These are phyloP conservation scores for Chaetophractus vellerosus DNA, from an alignment of 2,797 vertebrate genomes.

Conservation along the genomic window DNA sequence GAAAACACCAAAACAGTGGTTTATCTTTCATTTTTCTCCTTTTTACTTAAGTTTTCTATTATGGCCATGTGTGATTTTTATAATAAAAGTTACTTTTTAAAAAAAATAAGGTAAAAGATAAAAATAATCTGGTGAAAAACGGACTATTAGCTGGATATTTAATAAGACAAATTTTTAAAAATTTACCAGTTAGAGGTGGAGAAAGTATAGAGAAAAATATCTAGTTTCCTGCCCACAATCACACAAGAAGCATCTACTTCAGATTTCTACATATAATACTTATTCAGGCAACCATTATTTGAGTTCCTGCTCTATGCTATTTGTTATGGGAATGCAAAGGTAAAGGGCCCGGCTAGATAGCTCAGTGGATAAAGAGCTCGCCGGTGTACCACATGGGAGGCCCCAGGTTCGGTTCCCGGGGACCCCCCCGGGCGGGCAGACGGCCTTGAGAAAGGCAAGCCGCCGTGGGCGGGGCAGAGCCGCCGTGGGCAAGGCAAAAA, in stretches of 20 bases:
- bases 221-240: slow-evolving; percentile 33
- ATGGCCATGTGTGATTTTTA: slow-evolving; percentile 34
- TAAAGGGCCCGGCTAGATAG: too few species aligned
- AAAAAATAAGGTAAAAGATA: slow-evolving; percentile 49
- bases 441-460: too few species aligned
- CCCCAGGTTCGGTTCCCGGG: too few species aligned
- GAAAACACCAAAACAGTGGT: slow-evolving; percentile 52
- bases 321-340: slow-evolving; percentile 44
- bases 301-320: slow-evolving; percentile 33
- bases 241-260: slow-evolving; percentile 48
- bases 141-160: slow-evolving; percentile 38
- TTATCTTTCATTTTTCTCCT: neutral
- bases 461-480: too few species aligned
- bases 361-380: too few species aligned
- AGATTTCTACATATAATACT: slow-evolving; percentile 34
- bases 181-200: slow-evolving; percentile 46
- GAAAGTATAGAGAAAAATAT: neutral
- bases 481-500: too few species aligned
- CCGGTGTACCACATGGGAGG: too few species aligned
- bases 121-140: neutral
- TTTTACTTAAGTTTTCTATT: slow-evolving; percentile 60
- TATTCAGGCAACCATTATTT: slow-evolving; percentile 45
- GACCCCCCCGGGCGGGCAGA: too few species aligned
- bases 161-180: slow-evolving; percentile 57
- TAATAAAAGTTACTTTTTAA: slow-evolving; percentile 63